Evolutionary conservation across 2,888 invertebrate genomes (phyloP), one percentile per base, ranked within the genome.

Genomic region (Anarsia innoxiella): DNA sequence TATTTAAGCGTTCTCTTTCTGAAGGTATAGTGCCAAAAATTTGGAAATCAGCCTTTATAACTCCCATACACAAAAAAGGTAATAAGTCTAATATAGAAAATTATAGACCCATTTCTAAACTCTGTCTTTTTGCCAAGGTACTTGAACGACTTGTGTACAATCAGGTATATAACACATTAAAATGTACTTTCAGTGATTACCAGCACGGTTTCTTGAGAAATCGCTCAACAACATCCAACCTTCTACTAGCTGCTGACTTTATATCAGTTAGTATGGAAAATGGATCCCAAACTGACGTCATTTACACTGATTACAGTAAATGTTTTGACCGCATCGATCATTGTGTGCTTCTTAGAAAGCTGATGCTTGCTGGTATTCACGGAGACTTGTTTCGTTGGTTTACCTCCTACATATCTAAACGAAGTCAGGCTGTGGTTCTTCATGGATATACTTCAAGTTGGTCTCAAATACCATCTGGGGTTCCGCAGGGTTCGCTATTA

Each of bases 331-430:
- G 37, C 10, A 39, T 42, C 2, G 33, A 42, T 12, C 38, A 42
- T 10, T 1, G 8, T 2, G 15, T 27, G 2, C 23, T 37, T 2
- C 23, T 37, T 0, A 5, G 6, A 5, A 37, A 37, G 25, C 12
- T 37, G 1, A 5, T 10, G 2, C n/a, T 1, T 2, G 13, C 28
- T 2, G 44, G 41, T 6, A 37, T 44, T 2, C 31, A 32, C 10
- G 44, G 44, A 3, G 19, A 41, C 8, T 19, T 44, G 8, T 44
- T 28, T n/a, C 33, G 41, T 4, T 41, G 44, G 44, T 39, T 44
- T 10, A 2, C 31, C 2, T 44, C 38, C 1, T 44, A 44, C 12
- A 15, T 41, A n/a, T 5, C 25, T n/a, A 40, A 40, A 3, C 16
- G 43, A 16, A 32, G 11, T 13, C 42, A 39, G 23, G 26, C 37